phyloP scores from a whole-genome alignment of 1,140 invertebrate species.

The Popillia japonica region DNA sequence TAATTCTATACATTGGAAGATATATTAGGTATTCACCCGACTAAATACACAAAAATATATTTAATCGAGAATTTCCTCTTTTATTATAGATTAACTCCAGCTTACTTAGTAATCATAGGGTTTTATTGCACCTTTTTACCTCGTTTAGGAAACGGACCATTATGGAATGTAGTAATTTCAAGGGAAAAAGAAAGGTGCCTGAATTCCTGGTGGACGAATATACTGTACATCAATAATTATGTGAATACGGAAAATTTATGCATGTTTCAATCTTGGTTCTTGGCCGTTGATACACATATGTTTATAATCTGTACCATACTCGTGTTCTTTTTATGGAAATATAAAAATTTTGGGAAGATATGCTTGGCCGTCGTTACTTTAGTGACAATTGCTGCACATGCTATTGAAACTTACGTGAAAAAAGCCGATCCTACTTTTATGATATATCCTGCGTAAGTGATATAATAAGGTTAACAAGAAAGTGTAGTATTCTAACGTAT shows the following conservation, averaged over 20 bases:
- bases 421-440: slow-evolving; percentile 72
- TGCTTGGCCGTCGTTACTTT: slow-evolving; percentile 65
- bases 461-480: slow-evolving; percentile 38
- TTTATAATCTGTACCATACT: slow-evolving; percentile 81
- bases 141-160: slow-evolving; percentile 70
- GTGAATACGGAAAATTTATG: slow-evolving; percentile 77
- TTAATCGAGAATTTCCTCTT: slow-evolving; percentile 8
- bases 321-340: slow-evolving; percentile 74
- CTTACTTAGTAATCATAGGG: slow-evolving; percentile 72
- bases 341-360: slow-evolving; percentile 65
- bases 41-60: neutral
- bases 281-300: slow-evolving; percentile 87
- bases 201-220: slow-evolving; percentile 83
- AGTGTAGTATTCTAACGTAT: too few species aligned
- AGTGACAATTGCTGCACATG: slow-evolving; percentile 68
- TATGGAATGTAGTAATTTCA: slow-evolving; percentile 70
- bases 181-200: slow-evolving; percentile 72
- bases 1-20: slow-evolving; percentile 69
- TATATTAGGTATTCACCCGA: slow-evolving; percentile 68
- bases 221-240: slow-evolving; percentile 88
- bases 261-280: slow-evolving; percentile 90
- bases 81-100: slow-evolving; percentile 71
- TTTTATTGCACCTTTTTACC: slow-evolving; percentile 75
- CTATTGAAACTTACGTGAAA: slow-evolving; percentile 68
- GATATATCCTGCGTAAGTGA: slow-evolving; percentile 70